Conservation (phyloP, 2,797 vertebrate genomes). For the Neosalanx taihuensis region DNA sequence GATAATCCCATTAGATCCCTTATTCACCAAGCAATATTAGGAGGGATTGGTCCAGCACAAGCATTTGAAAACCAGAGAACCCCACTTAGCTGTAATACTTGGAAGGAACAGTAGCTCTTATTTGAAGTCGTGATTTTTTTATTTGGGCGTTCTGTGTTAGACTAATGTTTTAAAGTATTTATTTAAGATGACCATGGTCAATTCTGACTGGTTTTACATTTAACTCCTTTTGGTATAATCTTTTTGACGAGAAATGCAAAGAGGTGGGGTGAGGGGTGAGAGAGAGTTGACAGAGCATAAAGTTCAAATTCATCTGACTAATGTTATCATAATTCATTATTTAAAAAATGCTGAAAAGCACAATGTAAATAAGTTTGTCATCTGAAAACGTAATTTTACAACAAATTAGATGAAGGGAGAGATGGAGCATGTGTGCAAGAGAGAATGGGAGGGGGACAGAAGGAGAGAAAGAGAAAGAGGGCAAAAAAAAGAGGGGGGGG, state of each 20-base stretch:
- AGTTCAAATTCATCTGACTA: neutral
- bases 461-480: neutral
- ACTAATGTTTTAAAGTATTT: neutral
- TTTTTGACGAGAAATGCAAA: neutral
- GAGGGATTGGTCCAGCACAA: neutral
- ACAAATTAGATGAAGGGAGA: conserved; percentile 52
- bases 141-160: neutral
- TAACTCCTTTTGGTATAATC: too few species aligned
- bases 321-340: conserved; percentile 54
- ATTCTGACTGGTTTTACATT: too few species aligned
- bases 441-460: conserved; percentile 1
- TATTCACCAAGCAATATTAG: neutral
- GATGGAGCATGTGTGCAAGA: conserved; percentile 7
- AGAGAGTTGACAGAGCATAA: neutral
- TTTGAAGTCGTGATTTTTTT: neutral
- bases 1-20: too few species aligned
- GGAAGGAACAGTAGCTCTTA: too few species aligned
- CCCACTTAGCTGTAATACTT: neutral
- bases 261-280: neutral
- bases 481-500: conserved; percentile 57
- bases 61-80: neutral
- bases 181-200: neutral
- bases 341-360: conserved; percentile 37
- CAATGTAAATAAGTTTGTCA: conserved; percentile 57
- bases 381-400: conserved; percentile 51